phyloP scores from a whole-genome alignment of 1,140 invertebrate species.

The Bombus haemorrhoidalis region DNA sequence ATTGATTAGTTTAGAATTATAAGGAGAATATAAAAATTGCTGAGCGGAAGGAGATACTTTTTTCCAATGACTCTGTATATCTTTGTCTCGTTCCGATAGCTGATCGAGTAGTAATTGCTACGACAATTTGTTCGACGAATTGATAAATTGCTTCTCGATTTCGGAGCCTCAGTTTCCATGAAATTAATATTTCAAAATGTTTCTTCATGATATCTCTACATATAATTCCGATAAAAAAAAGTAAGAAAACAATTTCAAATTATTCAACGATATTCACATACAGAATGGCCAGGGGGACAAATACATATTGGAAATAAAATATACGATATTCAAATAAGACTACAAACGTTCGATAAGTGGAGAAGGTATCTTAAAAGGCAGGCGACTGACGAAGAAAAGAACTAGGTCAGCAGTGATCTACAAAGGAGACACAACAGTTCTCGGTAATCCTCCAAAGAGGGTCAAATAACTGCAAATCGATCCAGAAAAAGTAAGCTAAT shows the following conservation, averaged over 20 bases:
- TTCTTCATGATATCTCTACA: neutral
- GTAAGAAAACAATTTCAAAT: neutral
- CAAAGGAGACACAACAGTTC: neutral
- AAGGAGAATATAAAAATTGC: neutral
- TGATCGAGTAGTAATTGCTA: neutral
- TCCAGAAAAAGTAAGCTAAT: neutral
- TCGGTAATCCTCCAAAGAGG: neutral
- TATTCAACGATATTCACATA: neutral
- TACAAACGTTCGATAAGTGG: neutral
- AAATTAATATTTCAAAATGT: neutral
- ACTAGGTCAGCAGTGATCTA: neutral
- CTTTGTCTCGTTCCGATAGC: no score
- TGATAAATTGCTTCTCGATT: neutral
- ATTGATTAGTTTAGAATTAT: neutral
- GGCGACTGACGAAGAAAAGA: neutral
- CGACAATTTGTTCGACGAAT: neutral
- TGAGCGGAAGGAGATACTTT: neutral
- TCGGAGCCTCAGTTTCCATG: neutral
- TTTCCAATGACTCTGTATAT: neutral
- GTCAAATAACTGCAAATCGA: neutral
- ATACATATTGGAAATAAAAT: neutral
- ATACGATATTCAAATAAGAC: neutral
- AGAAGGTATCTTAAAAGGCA: neutral
- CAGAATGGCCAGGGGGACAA: neutral
- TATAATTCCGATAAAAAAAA: neutral